phyloP scores from a whole-genome alignment of 2,797 vertebrate genomes.

The Natrix natrix region DNA sequence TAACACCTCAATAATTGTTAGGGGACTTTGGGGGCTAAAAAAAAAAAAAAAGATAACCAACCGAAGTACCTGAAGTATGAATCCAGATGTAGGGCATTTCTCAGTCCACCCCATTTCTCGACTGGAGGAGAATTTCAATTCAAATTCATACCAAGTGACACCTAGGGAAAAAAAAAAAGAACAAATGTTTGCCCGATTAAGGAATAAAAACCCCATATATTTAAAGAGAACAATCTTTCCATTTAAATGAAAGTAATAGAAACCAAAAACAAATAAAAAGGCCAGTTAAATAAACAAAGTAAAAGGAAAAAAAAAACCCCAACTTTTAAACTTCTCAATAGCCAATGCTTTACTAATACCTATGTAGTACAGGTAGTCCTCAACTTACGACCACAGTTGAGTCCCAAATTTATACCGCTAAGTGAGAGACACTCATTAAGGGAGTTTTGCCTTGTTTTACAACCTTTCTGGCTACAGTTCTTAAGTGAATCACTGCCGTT shows the following conservation, averaged over 20 bases:
- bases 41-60: neutral
- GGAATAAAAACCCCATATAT: neutral
- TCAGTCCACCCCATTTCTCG: neutral
- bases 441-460: too few relatives aligned
- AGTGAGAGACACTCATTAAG: neutral
- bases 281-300: neutral
- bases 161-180: neutral
- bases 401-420: too few relatives aligned
- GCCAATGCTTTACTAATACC: neutral
- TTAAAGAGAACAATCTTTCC: neutral
- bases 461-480: too few relatives aligned
- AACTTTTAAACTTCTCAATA: neutral
- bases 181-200: neutral
- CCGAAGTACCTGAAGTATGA: neutral
- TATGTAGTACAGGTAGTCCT: neutral
- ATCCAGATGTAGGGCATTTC: neutral
- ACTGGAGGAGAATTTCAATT: neutral
- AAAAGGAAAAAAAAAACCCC: neutral
- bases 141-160: neutral
- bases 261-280: neutral
- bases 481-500: too few relatives aligned
- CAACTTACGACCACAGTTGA: neutral
- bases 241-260: neutral
- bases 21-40: neutral
- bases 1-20: neutral